These are phyloP conservation scores for Macropodus opercularis DNA, from an alignment of 2,797 vertebrate genomes.

Conservation along the genomic window DNA sequence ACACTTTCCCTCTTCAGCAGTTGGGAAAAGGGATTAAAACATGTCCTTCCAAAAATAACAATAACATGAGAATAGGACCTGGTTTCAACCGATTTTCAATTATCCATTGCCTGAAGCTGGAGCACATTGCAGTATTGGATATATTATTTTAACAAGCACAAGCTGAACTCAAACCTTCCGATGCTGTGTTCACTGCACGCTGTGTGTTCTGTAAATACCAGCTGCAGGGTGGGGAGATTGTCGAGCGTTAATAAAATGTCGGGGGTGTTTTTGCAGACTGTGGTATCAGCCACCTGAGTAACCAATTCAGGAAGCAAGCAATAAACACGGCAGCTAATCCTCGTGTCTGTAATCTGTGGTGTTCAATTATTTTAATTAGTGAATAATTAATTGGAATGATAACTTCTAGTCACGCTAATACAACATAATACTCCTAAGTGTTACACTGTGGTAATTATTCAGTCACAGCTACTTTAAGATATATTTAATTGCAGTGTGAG, in stretches of 20 bases:
- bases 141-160: slow-evolving; percentile 47
- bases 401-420: slow-evolving; percentile 30
- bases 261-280: slow-evolving; percentile 27
- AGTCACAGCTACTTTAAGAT: slow-evolving; percentile 15
- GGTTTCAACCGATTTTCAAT: slow-evolving; percentile 53
- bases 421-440: slow-evolving; percentile 17
- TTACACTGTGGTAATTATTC: slow-evolving; percentile 14
- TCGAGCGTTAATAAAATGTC: slow-evolving; percentile 33
- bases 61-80: slow-evolving; percentile 44
- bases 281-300: slow-evolving; percentile 48
- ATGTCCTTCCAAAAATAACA: slow-evolving; percentile 51
- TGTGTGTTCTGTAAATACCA: slow-evolving; percentile 39
- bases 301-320: slow-evolving; percentile 34
- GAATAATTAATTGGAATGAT: slow-evolving; percentile 50
- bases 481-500: neutral
- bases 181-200: slow-evolving; percentile 32
- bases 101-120: slow-evolving; percentile 43
- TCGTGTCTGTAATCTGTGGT: slow-evolving; percentile 19
- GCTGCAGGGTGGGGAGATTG: slow-evolving; percentile 27
- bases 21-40: slow-evolving; percentile 41
- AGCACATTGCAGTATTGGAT: slow-evolving; percentile 35
- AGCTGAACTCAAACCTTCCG: slow-evolving; percentile 17
- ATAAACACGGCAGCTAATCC: slow-evolving; percentile 45
- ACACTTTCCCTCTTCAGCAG: slow-evolving; percentile 32
- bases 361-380: slow-evolving; percentile 52